phyloP scores from a whole-genome alignment of 1,140 invertebrate genomes.

The Papilio polytes region DNA sequence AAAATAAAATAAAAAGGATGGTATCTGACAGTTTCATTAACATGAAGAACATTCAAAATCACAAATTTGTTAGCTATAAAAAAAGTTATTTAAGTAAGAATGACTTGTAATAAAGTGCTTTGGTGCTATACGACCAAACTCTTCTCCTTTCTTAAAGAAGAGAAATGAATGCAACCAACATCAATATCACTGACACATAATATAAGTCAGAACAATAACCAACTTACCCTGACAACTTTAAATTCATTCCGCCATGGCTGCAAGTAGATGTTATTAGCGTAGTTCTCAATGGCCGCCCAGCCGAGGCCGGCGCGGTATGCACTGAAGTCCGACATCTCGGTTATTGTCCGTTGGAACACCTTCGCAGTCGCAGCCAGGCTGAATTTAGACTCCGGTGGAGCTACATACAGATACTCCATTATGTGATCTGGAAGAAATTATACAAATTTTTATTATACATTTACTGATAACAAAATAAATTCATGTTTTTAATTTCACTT shows the following conservation, averaged over 20 bases:
- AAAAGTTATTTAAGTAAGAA: too few species aligned
- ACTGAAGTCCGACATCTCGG: slow-evolving; percentile 89
- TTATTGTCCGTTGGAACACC: slow-evolving; percentile 89
- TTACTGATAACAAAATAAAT: too few species aligned
- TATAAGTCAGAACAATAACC: not conserved
- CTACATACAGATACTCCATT: slow-evolving; percentile 90
- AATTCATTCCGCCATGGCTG: slow-evolving; percentile 96
- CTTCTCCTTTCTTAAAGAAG: too few species aligned
- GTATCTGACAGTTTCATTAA: too few species aligned
- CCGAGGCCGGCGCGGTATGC: slow-evolving; percentile 91
- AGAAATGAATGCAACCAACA: too few species aligned
- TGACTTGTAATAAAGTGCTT: too few species aligned
- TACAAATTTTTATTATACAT: not conserved
- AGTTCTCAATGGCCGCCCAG: slow-evolving; percentile 92
- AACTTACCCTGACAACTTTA: slow-evolving; percentile 88
- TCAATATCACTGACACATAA: too few species aligned
- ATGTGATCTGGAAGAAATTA: slow-evolving; percentile 87
- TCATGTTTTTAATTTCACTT: too few species aligned
- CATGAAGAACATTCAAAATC: too few species aligned
- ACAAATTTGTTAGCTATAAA: too few species aligned
- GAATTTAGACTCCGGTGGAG: slow-evolving; percentile 92
- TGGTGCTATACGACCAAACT: too few species aligned
- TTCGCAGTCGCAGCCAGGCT: slow-evolving; percentile 88
- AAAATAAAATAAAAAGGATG: too few species aligned
- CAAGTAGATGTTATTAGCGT: slow-evolving; percentile 92